Evolutionary conservation across 2,888 invertebrate genomes (phyloP).

Genomic region (Melikaiella ostensackeni): DNA sequence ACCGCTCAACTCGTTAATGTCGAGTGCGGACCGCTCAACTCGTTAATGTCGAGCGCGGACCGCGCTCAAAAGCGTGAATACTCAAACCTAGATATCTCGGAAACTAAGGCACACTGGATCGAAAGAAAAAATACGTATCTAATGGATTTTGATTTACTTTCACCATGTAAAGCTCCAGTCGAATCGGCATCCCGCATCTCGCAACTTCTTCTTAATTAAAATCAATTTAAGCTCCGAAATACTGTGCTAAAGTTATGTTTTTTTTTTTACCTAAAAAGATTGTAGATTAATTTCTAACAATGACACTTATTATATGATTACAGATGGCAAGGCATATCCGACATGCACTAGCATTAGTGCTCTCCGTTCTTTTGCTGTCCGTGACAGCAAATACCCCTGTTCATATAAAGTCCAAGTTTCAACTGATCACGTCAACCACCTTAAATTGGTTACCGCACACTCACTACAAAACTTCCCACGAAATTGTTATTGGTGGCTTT

Average conservation of each 20-base stretch:
- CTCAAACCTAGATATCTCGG: too few species aligned
- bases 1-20: too few species aligned
- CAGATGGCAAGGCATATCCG: slow-evolving; percentile 61
- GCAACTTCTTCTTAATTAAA: too few species aligned
- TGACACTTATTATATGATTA: slow-evolving; percentile 43
- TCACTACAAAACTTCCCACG: slow-evolving; percentile 81
- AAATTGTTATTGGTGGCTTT: slow-evolving; percentile 82
- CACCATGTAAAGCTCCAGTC: too few species aligned
- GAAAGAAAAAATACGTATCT: too few species aligned
- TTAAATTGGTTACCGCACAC: slow-evolving; percentile 85
- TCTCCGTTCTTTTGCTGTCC: slow-evolving; percentile 48
- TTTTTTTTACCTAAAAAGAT: background rate
- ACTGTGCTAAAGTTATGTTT: background rate
- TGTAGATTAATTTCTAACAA: background rate
- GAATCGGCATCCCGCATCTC: too few species aligned
- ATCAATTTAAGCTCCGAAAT: slow-evolving; percentile 52
- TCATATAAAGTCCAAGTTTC: slow-evolving; percentile 74
- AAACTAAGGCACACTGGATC: too few species aligned
- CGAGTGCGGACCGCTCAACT: too few species aligned
- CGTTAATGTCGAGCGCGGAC: too few species aligned
- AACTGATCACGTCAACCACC: slow-evolving; percentile 88
- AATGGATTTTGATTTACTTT: too few species aligned
- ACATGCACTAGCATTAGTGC: slow-evolving; percentile 43
- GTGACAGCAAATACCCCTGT: slow-evolving; percentile 73
- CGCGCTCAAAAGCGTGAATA: too few species aligned